Evolutionary conservation across 2,113 vertebrate species (phyloP), one percentile per base, ranked within the genome.

Genomic region (Lepidiolamprologus cunningtoni): DNA sequence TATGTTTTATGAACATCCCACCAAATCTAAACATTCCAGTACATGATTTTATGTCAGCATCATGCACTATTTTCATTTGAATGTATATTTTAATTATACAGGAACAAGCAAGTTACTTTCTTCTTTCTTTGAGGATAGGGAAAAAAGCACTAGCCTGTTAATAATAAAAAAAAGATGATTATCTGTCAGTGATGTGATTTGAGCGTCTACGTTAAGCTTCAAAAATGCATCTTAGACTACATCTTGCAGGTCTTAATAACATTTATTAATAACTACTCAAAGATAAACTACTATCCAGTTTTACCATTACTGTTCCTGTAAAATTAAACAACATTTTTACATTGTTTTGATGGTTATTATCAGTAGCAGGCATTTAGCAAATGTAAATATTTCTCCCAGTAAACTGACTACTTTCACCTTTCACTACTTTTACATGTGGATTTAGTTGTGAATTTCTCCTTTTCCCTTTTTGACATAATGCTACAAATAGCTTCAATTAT

Each of bases 131-230:
- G 63, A 40, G 19, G 33, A 68, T 2, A 37, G 58, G 28, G 0
- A 2, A 35, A 2, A 63, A 63, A 63, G 9, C 58, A 63, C 28
- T 63, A 35, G 28, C 9, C 58, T 63, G 16, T 63, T 63, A 11
- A 63, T 19, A 17, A 63, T 2, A 2, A 61, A 33, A 9, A 0
- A 3, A 17, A 4, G 3, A 55, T 2, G 55, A 31, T 17, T 31
- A 6, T 63, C 28, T 63, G 31, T 63, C 9, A 63, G 28, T 33
- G 58, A 63, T 63, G 58, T 63, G 58, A 63, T 63, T 35, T 63
- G 58, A 63, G 58, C 1, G 0, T 63, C 31, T 63, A 35, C 0
- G 3, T 63, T 63, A 35, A 63, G 17, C 31, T 12, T 66, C 31
- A 66, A 37, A 66, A 66, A 66, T n/a, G 31, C 61, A 37, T 12